phyloP scores from a whole-genome alignment of 2,797 vertebrate species.

The Acanthurus tractus region DNA sequence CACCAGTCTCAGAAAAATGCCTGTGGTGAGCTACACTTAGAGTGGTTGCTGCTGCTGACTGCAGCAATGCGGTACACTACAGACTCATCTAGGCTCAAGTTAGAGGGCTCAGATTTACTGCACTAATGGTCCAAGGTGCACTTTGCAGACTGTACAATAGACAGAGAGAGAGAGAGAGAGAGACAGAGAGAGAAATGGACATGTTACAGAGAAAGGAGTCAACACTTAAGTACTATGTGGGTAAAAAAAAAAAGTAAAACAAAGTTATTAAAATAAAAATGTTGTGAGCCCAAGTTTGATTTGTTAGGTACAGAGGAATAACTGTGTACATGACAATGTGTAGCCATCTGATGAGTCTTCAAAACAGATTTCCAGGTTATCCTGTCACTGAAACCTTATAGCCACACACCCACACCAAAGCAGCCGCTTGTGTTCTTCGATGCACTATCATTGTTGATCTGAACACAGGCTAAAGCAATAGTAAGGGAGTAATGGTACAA shows the following conservation, averaged over 20 bases:
- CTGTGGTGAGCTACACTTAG: slow-evolving; percentile 69
- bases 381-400: neutral
- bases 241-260: neutral
- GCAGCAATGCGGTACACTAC: slow-evolving; percentile 85
- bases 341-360: slow-evolving; percentile 11
- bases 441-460: slow-evolving; percentile 40
- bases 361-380: slow-evolving; percentile 26
- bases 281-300: neutral
- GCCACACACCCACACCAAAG: slow-evolving; percentile 39
- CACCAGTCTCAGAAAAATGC: slow-evolving; percentile 66
- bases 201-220: slow-evolving; percentile 27
- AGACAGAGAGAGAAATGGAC: too few relatives aligned
- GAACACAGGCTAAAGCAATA: slow-evolving; percentile 5
- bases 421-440: slow-evolving; percentile 21
- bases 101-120: slow-evolving; percentile 80
- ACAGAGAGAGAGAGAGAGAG: slow-evolving; percentile 17
- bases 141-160: slow-evolving; percentile 80
- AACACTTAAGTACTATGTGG: neutral
- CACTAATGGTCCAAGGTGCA: slow-evolving; percentile 77
- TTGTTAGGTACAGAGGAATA: slow-evolving; percentile 16
- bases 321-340: neutral
- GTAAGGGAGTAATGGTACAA: neutral
- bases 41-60: slow-evolving; percentile 69
- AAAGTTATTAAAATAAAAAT: neutral
- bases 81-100: slow-evolving; percentile 70